A percentile compares a stretch with the other conserved stretches of the same genome.
Conservation (phyloP, 1,140 invertebrate species). For the Drosophila tsacasi region DNA sequence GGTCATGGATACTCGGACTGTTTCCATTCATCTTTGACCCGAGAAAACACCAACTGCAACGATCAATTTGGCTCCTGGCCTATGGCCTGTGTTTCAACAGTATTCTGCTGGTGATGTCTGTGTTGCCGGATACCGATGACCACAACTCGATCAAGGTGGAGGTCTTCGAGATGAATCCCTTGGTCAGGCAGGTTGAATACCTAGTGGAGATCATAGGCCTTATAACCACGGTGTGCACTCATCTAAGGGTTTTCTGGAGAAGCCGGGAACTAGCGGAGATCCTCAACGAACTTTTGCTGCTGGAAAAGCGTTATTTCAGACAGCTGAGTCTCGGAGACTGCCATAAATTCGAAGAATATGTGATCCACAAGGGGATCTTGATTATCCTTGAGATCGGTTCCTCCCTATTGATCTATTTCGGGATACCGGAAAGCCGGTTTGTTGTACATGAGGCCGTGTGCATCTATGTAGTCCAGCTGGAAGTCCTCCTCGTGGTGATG, state of each 20-base stretch:
- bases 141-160: conserved; percentile 8
- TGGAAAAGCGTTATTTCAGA: conserved; percentile 20
- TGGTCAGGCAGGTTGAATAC: neutral
- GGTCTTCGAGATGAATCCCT: conserved; percentile 33
- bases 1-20: conserved; percentile 50
- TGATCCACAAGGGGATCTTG: conserved; percentile 24
- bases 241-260: neutral
- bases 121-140: conserved; percentile 6
- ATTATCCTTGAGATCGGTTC: conserved; percentile 24
- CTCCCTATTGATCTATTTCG: conserved; percentile 15
- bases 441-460: neutral
- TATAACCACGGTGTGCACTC: neutral
- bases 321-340: conserved; percentile 6
- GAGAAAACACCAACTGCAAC: conserved; percentile 15
- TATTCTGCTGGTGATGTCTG: neutral
- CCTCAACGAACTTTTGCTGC: conserved; percentile 7
- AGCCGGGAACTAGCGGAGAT: neutral
- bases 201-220: neutral
- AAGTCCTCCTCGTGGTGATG: conserved; percentile 5
- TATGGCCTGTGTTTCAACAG: conserved; percentile 52
- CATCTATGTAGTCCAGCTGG: neutral
- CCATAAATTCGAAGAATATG: conserved; percentile 28
- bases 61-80: conserved; percentile 50
- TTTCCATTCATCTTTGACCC: conserved; percentile 48
- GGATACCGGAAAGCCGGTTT: neutral